A percentile compares a stretch with the other conserved stretches of the same genome.
These are phyloP conservation scores for Microvelia longipes DNA, from an alignment of 1,140 invertebrate species.

Conservation along the genomic window DNA sequence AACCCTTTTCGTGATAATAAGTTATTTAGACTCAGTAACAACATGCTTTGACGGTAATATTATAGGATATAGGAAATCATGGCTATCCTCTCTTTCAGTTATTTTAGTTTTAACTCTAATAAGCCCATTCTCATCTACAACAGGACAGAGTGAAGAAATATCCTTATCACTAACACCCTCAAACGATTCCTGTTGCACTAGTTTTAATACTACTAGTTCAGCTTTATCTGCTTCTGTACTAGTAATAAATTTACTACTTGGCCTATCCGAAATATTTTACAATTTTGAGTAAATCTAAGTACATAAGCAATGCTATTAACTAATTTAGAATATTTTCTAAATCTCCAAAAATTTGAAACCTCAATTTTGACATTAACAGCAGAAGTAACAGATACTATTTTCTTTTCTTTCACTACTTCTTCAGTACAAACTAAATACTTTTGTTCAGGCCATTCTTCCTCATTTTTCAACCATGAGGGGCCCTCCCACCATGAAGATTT, in stretches of 20 bases:
- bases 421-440: neutral
- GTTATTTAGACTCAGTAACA: conserved; percentile 5
- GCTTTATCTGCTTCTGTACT: neutral
- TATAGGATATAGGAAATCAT: neutral
- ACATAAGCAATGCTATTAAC: no score
- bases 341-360: neutral
- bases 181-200: neutral
- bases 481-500: conserved; percentile 30
- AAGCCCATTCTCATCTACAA: no score
- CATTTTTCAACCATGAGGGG: conserved; percentile 24
- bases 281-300: no score
- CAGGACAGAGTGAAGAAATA: neutral
- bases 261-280: no score
- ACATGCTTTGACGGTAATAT: neutral
- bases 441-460: neutral
- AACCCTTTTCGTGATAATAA: neutral
- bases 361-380: neutral
- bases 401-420: conserved; percentile 7
- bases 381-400: neutral
- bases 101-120: conserved; percentile 1
- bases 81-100: neutral
- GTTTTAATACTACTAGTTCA: neutral
- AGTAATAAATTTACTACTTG: no score
- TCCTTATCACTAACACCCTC: neutral
- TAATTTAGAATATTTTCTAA: neutral